These are phyloP conservation scores for Ianthella basta DNA, from an alignment of 37 sponge, comb jelly and placozoan species.

Conservation along the genomic window DNA sequence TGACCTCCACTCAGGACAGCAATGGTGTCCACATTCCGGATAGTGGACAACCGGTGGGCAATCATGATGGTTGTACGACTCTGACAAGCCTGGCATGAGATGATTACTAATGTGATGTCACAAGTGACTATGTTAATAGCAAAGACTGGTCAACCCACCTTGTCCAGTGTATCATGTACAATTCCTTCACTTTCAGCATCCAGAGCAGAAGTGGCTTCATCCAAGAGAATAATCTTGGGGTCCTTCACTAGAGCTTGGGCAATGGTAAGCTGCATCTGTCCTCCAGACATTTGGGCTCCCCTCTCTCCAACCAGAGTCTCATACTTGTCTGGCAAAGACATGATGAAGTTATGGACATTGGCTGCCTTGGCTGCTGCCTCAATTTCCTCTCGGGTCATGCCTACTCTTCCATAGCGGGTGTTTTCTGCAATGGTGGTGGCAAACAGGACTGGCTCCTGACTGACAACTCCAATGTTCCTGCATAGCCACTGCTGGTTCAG, in stretches of 20 bases:
- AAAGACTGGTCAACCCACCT: conserved; percentile 1
- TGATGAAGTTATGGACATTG: conserved; percentile 68
- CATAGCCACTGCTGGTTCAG: conserved; percentile 89
- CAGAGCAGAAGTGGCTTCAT: conserved; percentile 84
- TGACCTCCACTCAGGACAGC: conserved; percentile 39
- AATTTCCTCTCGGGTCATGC: conserved; percentile 56
- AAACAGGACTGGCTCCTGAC: conserved; percentile 97
- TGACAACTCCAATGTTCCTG: conserved; percentile 85
- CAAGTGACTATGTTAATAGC: too few relatives aligned
- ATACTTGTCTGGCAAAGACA: conserved; percentile 51
- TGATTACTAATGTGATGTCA: too few relatives aligned
- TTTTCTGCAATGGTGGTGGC: conserved; percentile 92
- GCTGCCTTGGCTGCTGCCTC: conserved; percentile 62
- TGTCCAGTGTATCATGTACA: conserved; percentile 72
- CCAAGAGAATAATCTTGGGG: conserved; percentile 69
- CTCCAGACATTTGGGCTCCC: conserved; percentile 76
- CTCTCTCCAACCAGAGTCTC: conserved; percentile 77
- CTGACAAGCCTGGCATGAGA: neutral
- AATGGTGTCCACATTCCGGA: conserved; percentile 54
- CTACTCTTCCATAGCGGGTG: conserved; percentile 80
- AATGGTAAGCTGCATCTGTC: conserved; percentile 81
- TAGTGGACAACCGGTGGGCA: conserved; percentile 61
- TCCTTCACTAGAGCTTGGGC: conserved; percentile 69
- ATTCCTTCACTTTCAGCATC: conserved; percentile 75
- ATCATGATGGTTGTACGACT: conserved; percentile 58